These are phyloP conservation scores for Malurus alboscapulatus DNA, from an alignment of 2,113 vertebrate species.

Conservation along the genomic window DNA sequence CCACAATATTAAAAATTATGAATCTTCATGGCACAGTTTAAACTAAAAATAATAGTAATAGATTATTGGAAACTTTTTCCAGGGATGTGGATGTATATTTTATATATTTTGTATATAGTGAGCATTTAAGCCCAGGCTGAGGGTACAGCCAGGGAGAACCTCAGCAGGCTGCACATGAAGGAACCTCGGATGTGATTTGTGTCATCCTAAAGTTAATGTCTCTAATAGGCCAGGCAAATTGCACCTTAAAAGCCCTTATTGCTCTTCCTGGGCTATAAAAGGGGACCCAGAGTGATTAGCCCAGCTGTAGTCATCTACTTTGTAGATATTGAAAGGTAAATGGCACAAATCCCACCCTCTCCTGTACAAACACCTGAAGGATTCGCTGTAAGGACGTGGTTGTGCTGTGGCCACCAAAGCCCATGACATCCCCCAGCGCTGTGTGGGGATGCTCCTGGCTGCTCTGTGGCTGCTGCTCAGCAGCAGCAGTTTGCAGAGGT, in stretches of 20 bases:
- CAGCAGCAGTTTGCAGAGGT: not conserved
- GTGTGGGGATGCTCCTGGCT: not conserved
- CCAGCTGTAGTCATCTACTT: conserved; percentile 23
- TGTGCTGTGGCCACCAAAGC: conserved; percentile 2
- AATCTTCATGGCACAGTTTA: not conserved
- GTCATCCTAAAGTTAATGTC: conserved; percentile 12
- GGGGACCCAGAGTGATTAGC: conserved; percentile 22
- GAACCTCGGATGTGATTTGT: conserved; percentile 6
- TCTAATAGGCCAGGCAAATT: conserved; percentile 2
- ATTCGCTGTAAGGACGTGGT: not conserved
- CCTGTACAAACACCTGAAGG: conserved; percentile 28
- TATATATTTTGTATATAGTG: not conserved
- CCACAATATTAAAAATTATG: not conserved
- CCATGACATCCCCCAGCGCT: not conserved
- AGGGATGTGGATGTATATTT: not conserved
- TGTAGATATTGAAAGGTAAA: conserved; percentile 55
- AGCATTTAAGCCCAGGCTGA: not conserved
- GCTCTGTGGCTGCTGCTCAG: not conserved
- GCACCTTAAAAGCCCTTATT: conserved; percentile 26
- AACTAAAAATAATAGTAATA: not conserved
- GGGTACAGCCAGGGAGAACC: not conserved
- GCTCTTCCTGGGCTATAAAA: conserved; percentile 24
- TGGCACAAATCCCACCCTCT: conserved; percentile 10
- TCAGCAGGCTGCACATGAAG: not conserved
- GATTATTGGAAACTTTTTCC: not conserved